Evolutionary conservation across 2,888 invertebrate species (phyloP), one percentile per base, ranked within the genome.

Genomic region (Tanytarsus gracilentus): DNA sequence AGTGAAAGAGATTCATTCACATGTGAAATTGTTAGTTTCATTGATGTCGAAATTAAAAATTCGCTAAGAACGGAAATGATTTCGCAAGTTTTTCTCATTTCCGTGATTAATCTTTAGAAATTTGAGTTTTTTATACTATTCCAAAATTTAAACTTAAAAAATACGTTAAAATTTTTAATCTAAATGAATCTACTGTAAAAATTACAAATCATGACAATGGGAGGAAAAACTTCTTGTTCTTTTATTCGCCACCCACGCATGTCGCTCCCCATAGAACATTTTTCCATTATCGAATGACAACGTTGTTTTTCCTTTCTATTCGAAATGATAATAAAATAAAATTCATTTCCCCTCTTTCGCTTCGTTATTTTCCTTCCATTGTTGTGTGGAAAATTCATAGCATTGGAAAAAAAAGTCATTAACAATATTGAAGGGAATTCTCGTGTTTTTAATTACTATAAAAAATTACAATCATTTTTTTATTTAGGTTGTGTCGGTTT

Each of bases 201-300:
- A 33, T 33, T 33, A 11, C 6, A n/a, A 33, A n/a, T 33, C 27
- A 33, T 18, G 21, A 14, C n/a, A 30, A 29, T 11, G 18, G 33
- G 33, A 33, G 33, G 33, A 16, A 55, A 36, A 53, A 33, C 9
- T 33, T 33, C n/a, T 33, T 5, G 9, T 33, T 33, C 33, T n/a
- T 33, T 9, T 33, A 33, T n/a, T n/a, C n/a, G n/a, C n/a, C n/a
- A n/a, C n/a, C n/a, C n/a, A n/a, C n/a, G n/a, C n/a, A n/a, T n/a
- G n/a, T n/a, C n/a, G n/a, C n/a, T n/a, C n/a, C n/a, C n/a, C n/a
- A n/a, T n/a, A n/a, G n/a, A n/a, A n/a, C n/a, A n/a, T n/a, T 16
- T 49, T 51, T 30, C 51, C 53, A 55, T 55, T 55, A 55, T 39
- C 39, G 53, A 55, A 52, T 52, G 52, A 39, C 53, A 55, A 55